Evolutionary conservation across 1,140 invertebrate species (phyloP), one percentile per base, ranked within the genome.

Genomic region (Heliconius himera): DNA sequence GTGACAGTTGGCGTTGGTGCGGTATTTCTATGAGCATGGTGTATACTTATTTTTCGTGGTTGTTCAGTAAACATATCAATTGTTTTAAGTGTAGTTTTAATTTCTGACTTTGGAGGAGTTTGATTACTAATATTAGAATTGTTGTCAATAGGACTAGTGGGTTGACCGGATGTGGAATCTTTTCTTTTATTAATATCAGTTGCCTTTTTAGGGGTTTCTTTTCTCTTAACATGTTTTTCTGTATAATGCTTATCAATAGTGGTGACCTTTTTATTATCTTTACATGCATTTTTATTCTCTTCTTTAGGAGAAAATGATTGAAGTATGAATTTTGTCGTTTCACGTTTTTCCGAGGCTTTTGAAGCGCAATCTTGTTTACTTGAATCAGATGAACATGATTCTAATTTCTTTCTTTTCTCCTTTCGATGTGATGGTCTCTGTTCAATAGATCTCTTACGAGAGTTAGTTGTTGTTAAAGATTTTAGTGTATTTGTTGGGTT

Each of bases 341-440:
- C 82, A 77, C 80, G 82, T 85, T 88, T 87, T 51, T 91, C 88
- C 66, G 75, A 73, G 36, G 80, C 54, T 77, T 89, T 93, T 79
- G 77, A 82, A 79, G 81, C 79, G 79, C 77, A 88, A 60, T 87
- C 84, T 60, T 87, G 82, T 78, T 88, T 89, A 38, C 77, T 82
- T 22, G 82, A 18, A n/a, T 91, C 86, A 60, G 79, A 36, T 74
- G 72, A 33, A 84, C 36, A 56, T 8, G 76, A 79, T 73, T 91
- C 85, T 78, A 84, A 84, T 93, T 94, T 94, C 82, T 93, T 94
- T 22, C 91, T 87, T 84, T 94, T 94, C 88, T 94, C 93, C 87
- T 94, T 94, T 71, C 92, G 89, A 87, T 94, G 91, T 38, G 89
- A 92, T 70, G 91, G 89, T 82, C 85, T 90, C 83, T 91, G 89